Base-by-base conservation (phyloP, 2,797 vertebrate species). In the Onychomys leucogaster region DNA sequence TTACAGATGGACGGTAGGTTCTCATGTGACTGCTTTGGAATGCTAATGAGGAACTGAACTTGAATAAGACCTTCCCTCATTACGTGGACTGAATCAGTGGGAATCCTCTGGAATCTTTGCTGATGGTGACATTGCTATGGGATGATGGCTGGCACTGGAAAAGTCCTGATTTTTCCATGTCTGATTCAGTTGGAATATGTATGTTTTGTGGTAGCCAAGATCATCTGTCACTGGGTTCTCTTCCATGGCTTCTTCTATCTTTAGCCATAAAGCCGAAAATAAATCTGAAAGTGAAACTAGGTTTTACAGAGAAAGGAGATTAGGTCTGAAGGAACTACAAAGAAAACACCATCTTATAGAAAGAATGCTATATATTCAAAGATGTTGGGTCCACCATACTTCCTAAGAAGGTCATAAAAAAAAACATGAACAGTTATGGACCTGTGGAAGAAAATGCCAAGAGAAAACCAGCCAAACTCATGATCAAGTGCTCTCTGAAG, bases 181-280 rank as follows among this genome's bases (percentile, higher is more conserved):
- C 25, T 37, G 27, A 17, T n/a, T 82, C 41, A 13, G 6, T 27
- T 67, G 10, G 65, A 85, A 32, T n/a, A 16, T 63, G 73, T 34
- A 46, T 43, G 3, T 69, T 73, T 32, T 75, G n/a, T 55, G 55
- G 49, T 46, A 25, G 8, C 13, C 34, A 13, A 65, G 27, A 65
- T 65, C 2, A 84, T n/a, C 2, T 84, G 34, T 5, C 32, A 61
- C 16, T 5, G 14, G 21, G 8, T 34, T 13, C 59, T 90, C 19
- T 10, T 29, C 61, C 8, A 37, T 0, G 4, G 2, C 27, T 14
- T 5, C 1, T 9, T 34, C 41, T 43, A 8, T 19, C 29, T n/a
- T 7, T 7, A 34, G 43, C 12, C n/a, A 21, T 9, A 12, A 37
- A 77, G 5, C 12, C 65, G 43, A 89, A 83, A 14, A 19, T 46